Percentiles rank a stretch among this genome's conserved stretches.
phyloP scores from a whole-genome alignment of 2,797 vertebrate genomes.

The Eleutherodactylus coqui region DNA sequence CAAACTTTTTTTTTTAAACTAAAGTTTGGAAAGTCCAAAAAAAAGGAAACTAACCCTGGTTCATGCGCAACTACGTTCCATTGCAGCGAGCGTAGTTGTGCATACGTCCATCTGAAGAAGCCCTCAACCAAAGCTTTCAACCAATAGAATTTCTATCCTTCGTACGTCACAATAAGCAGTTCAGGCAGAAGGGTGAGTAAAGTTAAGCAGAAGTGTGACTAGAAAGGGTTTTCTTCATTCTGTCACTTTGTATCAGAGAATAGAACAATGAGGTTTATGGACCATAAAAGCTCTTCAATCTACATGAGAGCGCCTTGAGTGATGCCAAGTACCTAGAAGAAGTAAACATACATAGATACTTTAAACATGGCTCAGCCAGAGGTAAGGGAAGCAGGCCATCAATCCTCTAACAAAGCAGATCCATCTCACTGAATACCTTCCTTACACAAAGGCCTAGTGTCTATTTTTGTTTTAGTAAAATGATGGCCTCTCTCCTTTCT shows the following conservation, averaged over 20 bases:
- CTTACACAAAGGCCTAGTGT: conserved; percentile 76
- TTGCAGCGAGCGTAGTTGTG: too few relatives aligned
- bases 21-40: too few relatives aligned
- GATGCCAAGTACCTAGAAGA: not conserved
- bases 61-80: too few relatives aligned
- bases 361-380: conserved; percentile 62
- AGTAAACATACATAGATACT: conserved; percentile 69
- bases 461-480: conserved; percentile 80
- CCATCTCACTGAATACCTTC: conserved; percentile 73
- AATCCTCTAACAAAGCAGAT: conserved; percentile 70
- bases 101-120: not conserved
- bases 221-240: not conserved
- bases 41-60: too few relatives aligned
- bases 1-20: too few relatives aligned
- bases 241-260: not conserved
- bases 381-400: conserved; percentile 66
- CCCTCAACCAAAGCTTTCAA: not conserved
- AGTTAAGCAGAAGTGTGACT: conserved; percentile 5
- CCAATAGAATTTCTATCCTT: not conserved
- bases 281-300: conserved; percentile 20
- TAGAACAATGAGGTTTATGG: conserved; percentile 12
- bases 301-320: not conserved
- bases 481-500: conserved; percentile 74
- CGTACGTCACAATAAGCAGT: not conserved
- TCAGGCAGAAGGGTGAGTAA: not conserved